Evolutionary conservation across 2,797 vertebrate species (phyloP), one percentile per base, ranked within the genome.

Genomic region (Falco naumanni): DNA sequence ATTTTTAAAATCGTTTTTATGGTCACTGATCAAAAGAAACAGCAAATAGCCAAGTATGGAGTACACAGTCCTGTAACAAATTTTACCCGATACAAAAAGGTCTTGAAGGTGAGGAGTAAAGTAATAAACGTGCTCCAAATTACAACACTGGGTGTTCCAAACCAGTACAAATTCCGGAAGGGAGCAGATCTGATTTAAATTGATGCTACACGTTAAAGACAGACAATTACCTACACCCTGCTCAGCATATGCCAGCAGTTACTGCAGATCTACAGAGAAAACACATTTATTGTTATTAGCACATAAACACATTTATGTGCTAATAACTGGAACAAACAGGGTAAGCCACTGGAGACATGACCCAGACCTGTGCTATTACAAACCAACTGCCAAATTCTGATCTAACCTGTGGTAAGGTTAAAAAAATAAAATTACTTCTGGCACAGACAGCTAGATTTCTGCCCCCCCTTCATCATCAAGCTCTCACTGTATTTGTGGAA

Each of bases 401-500:
- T 66, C 48, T 41, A 77, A 39, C 22, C 66, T 57, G 13, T 12
- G 51, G 28, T n/a, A 51, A 86, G 17, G 45, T 47, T 84, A 51
- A 83, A 90, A 84, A 45, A 26, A 60, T 5, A 1, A 53, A 61
- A 66, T 22, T 25, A 22, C 18, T 88, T 43, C 29, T 79, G 43
- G 59, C 31, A 71, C 15, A 69, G 59, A 69, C 9, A 69, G 66
- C 12, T 65, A 68, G n/a, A 76, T 64, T 89, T 76, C 25, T 4
- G 24, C 16, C 13, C 14, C 7, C 6, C 9, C 14, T 10, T 4
- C 47, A 41, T 37, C 48, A 66, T 54, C 12, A 56, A 53, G 21
- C 48, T 85, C 28, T 93, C 10, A 6, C 34, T 61, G 50, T 37
- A 33, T 41, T 80, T 61, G 50, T 95, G 95, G 94, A 96, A 96